Conservation (phyloP, 2,797 vertebrate genomes). For the Micrastur ruficollis region DNA sequence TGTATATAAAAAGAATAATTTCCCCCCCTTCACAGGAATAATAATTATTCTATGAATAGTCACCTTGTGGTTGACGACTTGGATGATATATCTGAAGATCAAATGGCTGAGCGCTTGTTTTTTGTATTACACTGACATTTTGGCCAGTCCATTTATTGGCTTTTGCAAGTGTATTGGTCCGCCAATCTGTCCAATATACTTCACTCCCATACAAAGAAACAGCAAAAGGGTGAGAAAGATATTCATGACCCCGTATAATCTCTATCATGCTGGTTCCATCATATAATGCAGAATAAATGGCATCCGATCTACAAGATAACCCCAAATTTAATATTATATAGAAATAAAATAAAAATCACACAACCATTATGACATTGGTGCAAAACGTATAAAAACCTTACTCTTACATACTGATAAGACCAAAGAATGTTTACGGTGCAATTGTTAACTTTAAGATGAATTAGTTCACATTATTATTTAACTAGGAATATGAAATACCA, state of each 20-base stretch:
- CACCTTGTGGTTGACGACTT: constrained; percentile 94
- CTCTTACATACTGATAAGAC: background rate
- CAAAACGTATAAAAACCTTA: rapidly evolving
- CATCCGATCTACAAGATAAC: constrained; percentile 88
- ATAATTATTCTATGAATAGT: background rate
- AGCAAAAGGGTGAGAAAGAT: constrained; percentile 96
- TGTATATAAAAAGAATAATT: background rate
- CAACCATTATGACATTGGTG: background rate
- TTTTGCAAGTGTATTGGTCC: constrained; percentile 94
- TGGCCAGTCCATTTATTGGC: constrained; percentile 98
- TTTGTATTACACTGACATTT: constrained; percentile 97
- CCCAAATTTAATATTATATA: background rate
- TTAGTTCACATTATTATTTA: background rate
- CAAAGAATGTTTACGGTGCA: background rate
- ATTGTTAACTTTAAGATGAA: background rate
- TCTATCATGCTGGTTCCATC: constrained; percentile 92
- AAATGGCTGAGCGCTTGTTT: constrained; percentile 98
- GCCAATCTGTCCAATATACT: constrained; percentile 98
- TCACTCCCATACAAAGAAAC: constrained; percentile 94
- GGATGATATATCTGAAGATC: constrained; percentile 98
- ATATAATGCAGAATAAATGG: constrained; percentile 96
- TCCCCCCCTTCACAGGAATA: rapidly evolving
- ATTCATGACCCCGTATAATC: constrained; percentile 94
- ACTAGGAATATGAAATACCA: background rate
- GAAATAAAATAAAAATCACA: background rate